Conservation (phyloP, 2,113 vertebrate species). For the Gallinago undulata region DNA sequence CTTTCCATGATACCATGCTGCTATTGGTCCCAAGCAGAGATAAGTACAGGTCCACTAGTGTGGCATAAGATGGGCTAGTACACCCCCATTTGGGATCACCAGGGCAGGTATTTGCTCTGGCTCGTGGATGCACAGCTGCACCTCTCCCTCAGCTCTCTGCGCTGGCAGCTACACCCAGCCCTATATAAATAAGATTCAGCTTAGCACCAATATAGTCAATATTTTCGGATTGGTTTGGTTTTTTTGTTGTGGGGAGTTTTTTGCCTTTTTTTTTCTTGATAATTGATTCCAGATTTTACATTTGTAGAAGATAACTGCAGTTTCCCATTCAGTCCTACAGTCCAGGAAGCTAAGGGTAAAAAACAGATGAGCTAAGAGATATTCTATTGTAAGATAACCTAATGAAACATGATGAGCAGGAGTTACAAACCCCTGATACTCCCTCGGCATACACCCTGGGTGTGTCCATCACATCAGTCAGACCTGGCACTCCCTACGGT, state of each 20-base stretch:
- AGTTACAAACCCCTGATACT: not conserved
- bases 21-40: not conserved
- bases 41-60: accelerated
- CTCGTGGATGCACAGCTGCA: not conserved
- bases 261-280: not conserved
- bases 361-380: not conserved
- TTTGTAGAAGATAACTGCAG: not conserved
- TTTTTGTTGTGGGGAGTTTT: not conserved
- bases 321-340: not conserved
- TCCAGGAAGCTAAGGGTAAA: not conserved
- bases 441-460: slow-evolving; percentile 29
- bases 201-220: not conserved
- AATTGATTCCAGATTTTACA: not conserved
- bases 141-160: not conserved
- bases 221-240: not conserved
- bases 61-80: not conserved
- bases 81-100: accelerated
- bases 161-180: not conserved
- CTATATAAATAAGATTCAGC: not conserved
- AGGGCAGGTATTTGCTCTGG: not conserved
- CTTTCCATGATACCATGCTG: not conserved
- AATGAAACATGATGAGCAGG: not conserved
- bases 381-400: not conserved
- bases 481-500: not conserved
- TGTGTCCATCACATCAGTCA: not conserved